A percentile compares a stretch with the other conserved stretches of the same genome.
These are phyloP conservation scores for Dryomyza anilis DNA, from an alignment of 2,888 invertebrate species.

Conservation along the genomic window DNA sequence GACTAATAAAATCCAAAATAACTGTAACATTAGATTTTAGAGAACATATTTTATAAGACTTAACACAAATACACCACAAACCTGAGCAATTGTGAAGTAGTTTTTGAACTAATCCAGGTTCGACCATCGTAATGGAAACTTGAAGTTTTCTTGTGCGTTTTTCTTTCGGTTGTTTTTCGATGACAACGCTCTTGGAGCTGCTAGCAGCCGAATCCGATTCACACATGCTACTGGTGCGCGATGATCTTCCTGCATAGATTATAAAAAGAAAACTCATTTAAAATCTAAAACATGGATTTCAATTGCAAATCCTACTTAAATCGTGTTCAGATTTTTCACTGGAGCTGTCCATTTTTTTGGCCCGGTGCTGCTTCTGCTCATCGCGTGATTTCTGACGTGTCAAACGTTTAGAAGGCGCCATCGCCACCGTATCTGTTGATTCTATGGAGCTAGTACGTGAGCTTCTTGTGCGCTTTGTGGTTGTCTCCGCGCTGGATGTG, in stretches of 20 bases:
- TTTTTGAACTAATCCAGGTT: constrained; percentile 30
- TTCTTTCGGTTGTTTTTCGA: not conserved
- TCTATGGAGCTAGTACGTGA: not conserved
- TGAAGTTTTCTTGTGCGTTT: constrained; percentile 27
- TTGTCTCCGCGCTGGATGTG: no score
- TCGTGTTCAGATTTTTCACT: no score
- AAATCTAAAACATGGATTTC: not conserved
- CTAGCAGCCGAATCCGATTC: not conserved
- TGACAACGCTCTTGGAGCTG: not conserved
- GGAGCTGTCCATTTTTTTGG: not conserved
- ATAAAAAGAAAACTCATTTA: not conserved
- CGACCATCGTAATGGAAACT: constrained; percentile 39
- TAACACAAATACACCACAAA: not conserved
- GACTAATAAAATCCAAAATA: no score
- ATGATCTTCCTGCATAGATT: not conserved
- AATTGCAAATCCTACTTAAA: not conserved
- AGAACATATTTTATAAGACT: no score
- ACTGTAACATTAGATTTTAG: no score
- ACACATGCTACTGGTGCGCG: not conserved
- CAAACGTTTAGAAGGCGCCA: constrained; percentile 18
- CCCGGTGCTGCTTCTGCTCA: not conserved
- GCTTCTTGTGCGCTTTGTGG: not conserved
- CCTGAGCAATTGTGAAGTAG: constrained; percentile 32
- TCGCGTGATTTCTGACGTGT: constrained; percentile 29
- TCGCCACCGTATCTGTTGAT: not conserved